Conservation (phyloP, 2,113 vertebrate species). For the Anser cygnoides region DNA sequence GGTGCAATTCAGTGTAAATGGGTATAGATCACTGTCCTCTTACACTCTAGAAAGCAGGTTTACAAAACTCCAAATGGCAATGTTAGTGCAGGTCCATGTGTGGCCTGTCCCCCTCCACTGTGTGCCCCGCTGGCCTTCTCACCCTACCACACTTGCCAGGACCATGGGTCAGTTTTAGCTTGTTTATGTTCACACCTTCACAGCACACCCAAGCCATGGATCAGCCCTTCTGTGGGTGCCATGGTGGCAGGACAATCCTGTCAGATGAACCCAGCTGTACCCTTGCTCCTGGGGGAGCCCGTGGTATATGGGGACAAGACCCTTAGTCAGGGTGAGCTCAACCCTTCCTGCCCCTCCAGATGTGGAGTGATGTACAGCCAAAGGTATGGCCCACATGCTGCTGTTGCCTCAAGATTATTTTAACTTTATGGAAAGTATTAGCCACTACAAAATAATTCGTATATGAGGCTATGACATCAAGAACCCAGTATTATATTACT, state of each 20-base stretch:
- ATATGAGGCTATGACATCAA: not conserved
- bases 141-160: accelerated
- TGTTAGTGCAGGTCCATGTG: not conserved
- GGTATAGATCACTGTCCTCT: not conserved
- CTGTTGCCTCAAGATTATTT: not conserved
- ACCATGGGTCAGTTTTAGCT: not conserved
- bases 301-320: not conserved
- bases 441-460: not conserved
- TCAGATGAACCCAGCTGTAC: not conserved
- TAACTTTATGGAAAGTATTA: not conserved
- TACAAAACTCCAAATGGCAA: not conserved
- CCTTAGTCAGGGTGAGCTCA: not conserved
- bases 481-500: not conserved
- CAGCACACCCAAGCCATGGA: not conserved
- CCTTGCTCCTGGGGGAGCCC: not conserved
- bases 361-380: not conserved
- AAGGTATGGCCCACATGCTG: not conserved
- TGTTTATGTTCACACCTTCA: not conserved
- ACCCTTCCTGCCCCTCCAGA: not conserved
- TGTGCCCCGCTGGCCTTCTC: not conserved
- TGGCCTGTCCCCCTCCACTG: not conserved
- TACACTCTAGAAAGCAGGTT: not conserved
- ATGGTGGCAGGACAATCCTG: not conserved
- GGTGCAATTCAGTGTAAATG: not conserved
- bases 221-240: not conserved